These are phyloP conservation scores for Erynnis tages DNA, from an alignment of 2,888 invertebrate genomes.

Conservation along the genomic window DNA sequence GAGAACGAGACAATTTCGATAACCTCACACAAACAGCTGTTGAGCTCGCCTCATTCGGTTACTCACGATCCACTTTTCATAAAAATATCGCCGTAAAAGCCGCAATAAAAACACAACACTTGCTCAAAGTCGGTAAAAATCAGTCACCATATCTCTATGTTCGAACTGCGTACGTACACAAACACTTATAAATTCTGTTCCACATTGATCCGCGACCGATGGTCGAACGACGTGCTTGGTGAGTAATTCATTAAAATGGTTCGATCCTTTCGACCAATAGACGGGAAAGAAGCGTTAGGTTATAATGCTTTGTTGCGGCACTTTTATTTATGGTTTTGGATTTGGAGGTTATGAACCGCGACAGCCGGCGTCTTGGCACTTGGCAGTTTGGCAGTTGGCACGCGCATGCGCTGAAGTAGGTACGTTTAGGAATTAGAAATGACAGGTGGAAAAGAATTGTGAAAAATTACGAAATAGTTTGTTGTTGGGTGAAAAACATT, in stretches of 20 bases:
- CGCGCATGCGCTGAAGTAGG: constrained; percentile 16
- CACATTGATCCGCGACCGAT: constrained; percentile 29
- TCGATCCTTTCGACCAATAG: constrained; percentile 45
- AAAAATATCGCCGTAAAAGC: too few relatives aligned
- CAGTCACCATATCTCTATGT: background rate
- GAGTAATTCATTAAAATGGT: constrained; percentile 47
- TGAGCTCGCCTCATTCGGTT: too few relatives aligned
- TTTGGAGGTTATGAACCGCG: constrained; percentile 22
- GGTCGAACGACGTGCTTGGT: constrained; percentile 27
- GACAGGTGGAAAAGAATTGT: background rate
- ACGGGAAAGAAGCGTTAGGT: constrained; percentile 20
- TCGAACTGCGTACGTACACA: background rate
- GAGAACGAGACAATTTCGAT: too few relatives aligned
- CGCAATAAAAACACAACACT: too few relatives aligned
- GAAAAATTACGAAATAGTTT: too few relatives aligned
- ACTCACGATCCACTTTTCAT: too few relatives aligned
- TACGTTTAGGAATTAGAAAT: constrained; percentile 3
- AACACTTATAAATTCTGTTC: constrained; percentile 6
- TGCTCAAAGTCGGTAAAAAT: too few relatives aligned
- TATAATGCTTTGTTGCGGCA: constrained; percentile 14
- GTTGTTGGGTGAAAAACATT: too few relatives aligned
- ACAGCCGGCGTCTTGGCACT: constrained; percentile 4
- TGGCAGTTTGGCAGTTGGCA: too few relatives aligned
- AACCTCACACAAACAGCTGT: too few relatives aligned
- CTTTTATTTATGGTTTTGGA: constrained; percentile 1